A percentile compares a stretch with the other conserved stretches of the same genome.
Evolutionary conservation across 2,888 invertebrate genomes (phyloP).

Genomic region (Oegoconia quadripuncta): DNA sequence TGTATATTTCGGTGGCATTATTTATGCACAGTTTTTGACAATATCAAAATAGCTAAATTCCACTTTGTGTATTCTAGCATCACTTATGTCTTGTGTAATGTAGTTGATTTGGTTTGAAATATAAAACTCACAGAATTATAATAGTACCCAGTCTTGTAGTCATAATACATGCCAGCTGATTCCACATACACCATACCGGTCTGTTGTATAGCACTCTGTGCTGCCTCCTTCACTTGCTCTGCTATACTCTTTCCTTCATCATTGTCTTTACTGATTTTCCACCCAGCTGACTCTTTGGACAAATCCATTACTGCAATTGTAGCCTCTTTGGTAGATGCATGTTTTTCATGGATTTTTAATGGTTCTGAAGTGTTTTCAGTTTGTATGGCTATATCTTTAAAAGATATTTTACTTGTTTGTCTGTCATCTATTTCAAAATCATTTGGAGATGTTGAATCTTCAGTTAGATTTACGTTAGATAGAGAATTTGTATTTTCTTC

Average conservation of each 20-base stretch:
- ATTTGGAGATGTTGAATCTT: background rate
- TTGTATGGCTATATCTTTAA: slow-evolving; percentile 31
- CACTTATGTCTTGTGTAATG: too few relatives aligned
- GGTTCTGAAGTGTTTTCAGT: slow-evolving; percentile 24
- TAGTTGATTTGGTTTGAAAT: too few relatives aligned
- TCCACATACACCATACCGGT: slow-evolving; percentile 92
- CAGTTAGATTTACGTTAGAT: background rate
- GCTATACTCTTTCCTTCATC: slow-evolving; percentile 75
- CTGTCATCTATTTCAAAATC: background rate
- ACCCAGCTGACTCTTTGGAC: slow-evolving; percentile 28
- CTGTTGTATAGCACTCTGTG: slow-evolving; percentile 85
- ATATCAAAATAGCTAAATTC: too few relatives aligned
- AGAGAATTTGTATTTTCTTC: slow-evolving; percentile 1
- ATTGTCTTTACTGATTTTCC: slow-evolving; percentile 38
- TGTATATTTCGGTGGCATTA: too few relatives aligned
- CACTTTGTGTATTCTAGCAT: too few relatives aligned
- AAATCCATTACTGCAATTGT: slow-evolving; percentile 9
- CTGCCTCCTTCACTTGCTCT: slow-evolving; percentile 88
- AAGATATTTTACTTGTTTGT: slow-evolving; percentile 1
- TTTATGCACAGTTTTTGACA: too few relatives aligned
- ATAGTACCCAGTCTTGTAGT: slow-evolving; percentile 93
- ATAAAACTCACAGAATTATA: slow-evolving; percentile 87
- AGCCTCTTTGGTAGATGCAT: slow-evolving; percentile 5
- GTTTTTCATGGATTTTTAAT: background rate
- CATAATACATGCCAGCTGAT: slow-evolving; percentile 92